These are phyloP conservation scores for Spondyliosoma cantharus DNA, from an alignment of 2,797 vertebrate species.

Conservation along the genomic window DNA sequence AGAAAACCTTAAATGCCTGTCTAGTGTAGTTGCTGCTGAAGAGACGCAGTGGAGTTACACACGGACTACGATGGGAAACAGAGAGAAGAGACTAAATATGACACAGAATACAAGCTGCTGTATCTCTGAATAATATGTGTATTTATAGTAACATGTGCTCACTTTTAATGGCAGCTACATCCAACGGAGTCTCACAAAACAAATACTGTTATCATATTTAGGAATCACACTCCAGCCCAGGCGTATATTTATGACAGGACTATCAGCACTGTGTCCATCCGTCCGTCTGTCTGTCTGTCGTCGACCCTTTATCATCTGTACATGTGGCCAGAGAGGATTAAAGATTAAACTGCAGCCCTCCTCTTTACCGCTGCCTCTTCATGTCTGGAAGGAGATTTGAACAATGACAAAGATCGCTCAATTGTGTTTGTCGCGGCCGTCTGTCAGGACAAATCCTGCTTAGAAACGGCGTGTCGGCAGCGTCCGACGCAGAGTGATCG, in stretches of 20 bases:
- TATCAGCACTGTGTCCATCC: not conserved
- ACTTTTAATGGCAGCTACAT: not conserved
- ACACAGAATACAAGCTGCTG: not conserved
- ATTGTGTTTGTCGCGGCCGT: conserved; percentile 36
- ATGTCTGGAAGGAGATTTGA: conserved; percentile 50
- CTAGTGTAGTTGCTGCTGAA: conserved; percentile 44
- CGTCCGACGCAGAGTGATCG: too few relatives aligned
- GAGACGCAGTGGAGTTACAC: conserved; percentile 20
- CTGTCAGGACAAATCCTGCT: conserved; percentile 8
- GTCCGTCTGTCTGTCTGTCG: not conserved
- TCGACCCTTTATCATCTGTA: conserved; percentile 28
- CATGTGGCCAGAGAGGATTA: conserved; percentile 58
- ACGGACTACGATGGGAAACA: conserved; percentile 1
- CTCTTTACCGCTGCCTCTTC: conserved; percentile 14
- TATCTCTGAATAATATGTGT: not conserved
- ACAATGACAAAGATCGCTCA: conserved; percentile 21
- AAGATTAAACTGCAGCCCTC: conserved; percentile 60
- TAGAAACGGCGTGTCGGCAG: not conserved
- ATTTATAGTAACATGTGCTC: not conserved
- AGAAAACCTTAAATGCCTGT: conserved; percentile 78
- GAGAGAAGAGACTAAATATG: conserved; percentile 7
- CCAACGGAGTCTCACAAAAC: not conserved
- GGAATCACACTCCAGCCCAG: too few relatives aligned
- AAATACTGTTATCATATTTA: not conserved
- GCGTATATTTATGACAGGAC: not conserved